Evolutionary conservation across 1,140 invertebrate species (phyloP).

Genomic region (Drosophila parabipectinata): DNA sequence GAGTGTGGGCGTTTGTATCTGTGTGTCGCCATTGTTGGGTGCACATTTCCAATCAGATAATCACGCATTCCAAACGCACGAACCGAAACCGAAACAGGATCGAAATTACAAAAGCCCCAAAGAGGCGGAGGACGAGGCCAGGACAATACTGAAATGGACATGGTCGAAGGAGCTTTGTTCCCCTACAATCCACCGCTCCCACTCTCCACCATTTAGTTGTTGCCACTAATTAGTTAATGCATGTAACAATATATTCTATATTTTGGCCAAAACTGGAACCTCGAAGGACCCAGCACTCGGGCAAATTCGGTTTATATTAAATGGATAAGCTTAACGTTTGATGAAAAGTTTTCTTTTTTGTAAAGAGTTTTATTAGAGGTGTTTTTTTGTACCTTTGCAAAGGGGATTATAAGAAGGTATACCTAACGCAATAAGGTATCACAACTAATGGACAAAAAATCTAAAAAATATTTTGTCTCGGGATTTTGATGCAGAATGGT

Average conservation of each 20-base stretch:
- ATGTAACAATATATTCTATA: constrained; percentile 62
- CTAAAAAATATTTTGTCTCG: too few relatives aligned
- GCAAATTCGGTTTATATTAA: constrained; percentile 30
- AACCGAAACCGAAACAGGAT: constrained; percentile 44
- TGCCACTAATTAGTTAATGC: constrained; percentile 68
- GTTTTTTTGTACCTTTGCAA: too few relatives aligned
- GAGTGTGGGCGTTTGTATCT: constrained; percentile 32
- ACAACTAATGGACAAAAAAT: too few relatives aligned
- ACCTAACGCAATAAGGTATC: too few relatives aligned
- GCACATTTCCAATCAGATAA: constrained; percentile 77
- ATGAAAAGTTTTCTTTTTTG: not conserved
- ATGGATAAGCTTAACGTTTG: constrained; percentile 16
- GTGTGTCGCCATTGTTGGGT: constrained; percentile 76
- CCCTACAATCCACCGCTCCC: not conserved
- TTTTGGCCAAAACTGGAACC: constrained; percentile 7
- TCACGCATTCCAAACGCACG: constrained; percentile 67
- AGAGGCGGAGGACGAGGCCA: constrained; percentile 1
- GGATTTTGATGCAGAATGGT: too few relatives aligned
- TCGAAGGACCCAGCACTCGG: constrained; percentile 16
- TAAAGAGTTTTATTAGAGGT: too few relatives aligned
- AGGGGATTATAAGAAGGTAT: too few relatives aligned
- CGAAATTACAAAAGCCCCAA: constrained; percentile 12
- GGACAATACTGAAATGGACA: constrained; percentile 42
- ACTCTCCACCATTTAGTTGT: constrained; percentile 5
- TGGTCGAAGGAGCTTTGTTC: constrained; percentile 21